Evolutionary conservation across 2,113 vertebrate species (phyloP).

Genomic region (Mus spicilegus): DNA sequence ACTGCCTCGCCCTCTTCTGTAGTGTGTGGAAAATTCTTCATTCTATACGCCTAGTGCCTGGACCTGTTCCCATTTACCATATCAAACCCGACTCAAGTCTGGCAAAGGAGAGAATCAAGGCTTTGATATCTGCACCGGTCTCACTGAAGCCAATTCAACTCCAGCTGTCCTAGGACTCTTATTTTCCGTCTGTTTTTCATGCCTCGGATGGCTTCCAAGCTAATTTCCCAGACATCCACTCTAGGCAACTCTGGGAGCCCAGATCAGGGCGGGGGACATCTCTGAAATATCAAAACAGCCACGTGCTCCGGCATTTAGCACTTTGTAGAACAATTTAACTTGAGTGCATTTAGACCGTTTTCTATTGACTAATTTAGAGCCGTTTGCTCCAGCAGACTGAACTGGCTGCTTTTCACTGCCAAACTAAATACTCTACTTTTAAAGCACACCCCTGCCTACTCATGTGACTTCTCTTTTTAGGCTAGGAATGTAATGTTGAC

Average conservation of each 20-base stretch:
- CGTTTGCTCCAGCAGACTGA: slow-evolving; percentile 60
- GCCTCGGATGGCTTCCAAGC: neutral
- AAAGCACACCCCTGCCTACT: slow-evolving; percentile 51
- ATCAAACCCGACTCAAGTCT: neutral
- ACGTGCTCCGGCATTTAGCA: neutral
- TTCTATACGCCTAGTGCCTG: neutral
- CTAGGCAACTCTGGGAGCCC: slow-evolving; percentile 50
- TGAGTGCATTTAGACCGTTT: slow-evolving; percentile 65
- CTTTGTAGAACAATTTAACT: slow-evolving; percentile 69
- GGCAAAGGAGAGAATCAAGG: neutral
- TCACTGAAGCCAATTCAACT: neutral
- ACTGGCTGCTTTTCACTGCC: slow-evolving; percentile 64
- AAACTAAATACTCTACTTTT: slow-evolving; percentile 77
- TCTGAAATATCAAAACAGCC: slow-evolving; percentile 54
- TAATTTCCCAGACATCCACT: slow-evolving; percentile 50
- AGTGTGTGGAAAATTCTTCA: neutral
- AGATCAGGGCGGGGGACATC: neutral
- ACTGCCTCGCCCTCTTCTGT: neutral
- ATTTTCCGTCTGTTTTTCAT: neutral
- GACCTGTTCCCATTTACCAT: rapidly evolving
- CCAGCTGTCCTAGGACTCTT: neutral
- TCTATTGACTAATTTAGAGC: slow-evolving; percentile 73
- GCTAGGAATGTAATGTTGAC: slow-evolving; percentile 81
- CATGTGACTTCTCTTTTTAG: slow-evolving; percentile 77
- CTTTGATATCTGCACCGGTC: neutral